A percentile compares a stretch with the other conserved stretches of the same genome.
Conservation (phyloP, 37 sponge, comb jelly and placozoan genomes). For the Spongilla lacustris region DNA sequence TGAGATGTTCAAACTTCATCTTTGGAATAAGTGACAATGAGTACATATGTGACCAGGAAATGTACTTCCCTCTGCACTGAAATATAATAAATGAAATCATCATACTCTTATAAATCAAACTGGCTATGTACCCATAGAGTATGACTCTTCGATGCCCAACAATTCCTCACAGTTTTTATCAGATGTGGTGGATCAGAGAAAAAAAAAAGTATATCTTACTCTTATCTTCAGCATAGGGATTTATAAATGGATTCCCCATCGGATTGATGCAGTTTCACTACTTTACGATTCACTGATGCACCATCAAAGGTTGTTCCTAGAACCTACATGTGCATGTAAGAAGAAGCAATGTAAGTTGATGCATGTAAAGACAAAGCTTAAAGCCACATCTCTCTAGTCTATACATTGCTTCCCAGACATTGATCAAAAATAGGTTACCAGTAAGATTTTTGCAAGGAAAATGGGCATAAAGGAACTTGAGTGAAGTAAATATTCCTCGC, state of each 20-base stretch:
- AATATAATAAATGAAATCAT: slow-evolving; percentile 14
- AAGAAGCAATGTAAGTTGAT: not conserved
- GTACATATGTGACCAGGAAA: slow-evolving; percentile 32
- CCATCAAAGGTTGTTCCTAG: slow-evolving; percentile 33
- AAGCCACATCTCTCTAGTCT: slow-evolving; percentile 9
- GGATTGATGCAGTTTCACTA: slow-evolving; percentile 20
- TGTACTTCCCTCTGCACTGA: slow-evolving; percentile 22
- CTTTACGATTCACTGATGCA: slow-evolving; percentile 26
- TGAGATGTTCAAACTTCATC: slow-evolving; percentile 57
- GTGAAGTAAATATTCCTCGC: slow-evolving; percentile 24
- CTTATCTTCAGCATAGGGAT: slow-evolving; percentile 26
- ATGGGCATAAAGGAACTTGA: slow-evolving; percentile 30
- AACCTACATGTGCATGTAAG: not conserved
- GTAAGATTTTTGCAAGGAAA: slow-evolving; percentile 10
- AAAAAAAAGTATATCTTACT: slow-evolving; percentile 40
- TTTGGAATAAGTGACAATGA: slow-evolving; percentile 41
- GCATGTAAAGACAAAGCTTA: not conserved
- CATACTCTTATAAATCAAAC: slow-evolving; percentile 3
- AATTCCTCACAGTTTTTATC: slow-evolving; percentile 53
- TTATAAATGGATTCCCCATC: slow-evolving; percentile 4
- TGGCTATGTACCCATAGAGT: slow-evolving; percentile 24
- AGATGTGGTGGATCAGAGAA: slow-evolving; percentile 57
- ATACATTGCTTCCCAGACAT: slow-evolving; percentile 24
- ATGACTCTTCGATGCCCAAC: slow-evolving; percentile 11
- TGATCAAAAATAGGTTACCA: not conserved